A percentile compares a stretch with the other conserved stretches of the same genome.
phyloP scores from a whole-genome alignment of 2,888 invertebrate species.

The Lamellibrachia columna region DNA sequence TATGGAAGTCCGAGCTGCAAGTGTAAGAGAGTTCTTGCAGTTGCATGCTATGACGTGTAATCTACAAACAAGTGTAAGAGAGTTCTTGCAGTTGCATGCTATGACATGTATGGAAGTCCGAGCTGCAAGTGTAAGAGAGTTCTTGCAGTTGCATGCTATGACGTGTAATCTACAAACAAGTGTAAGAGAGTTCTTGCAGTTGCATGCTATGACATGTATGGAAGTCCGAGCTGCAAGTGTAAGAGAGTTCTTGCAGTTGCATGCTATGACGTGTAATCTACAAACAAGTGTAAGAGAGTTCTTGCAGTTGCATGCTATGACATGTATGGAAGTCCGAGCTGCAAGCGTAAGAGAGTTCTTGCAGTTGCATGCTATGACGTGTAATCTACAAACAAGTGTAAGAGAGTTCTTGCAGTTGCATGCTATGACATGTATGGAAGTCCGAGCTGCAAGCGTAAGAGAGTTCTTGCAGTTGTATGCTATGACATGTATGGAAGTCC shows the following conservation, averaged over 20 bases:
- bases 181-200: background rate
- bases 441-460: constrained; percentile 69
- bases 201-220: background rate
- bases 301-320: background rate
- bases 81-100: background rate
- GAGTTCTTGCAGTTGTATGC: background rate
- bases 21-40: background rate
- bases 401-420: background rate
- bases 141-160: background rate
- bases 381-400: background rate
- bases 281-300: background rate
- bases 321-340: too few species aligned
- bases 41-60: background rate
- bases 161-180: background rate
- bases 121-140: constrained; percentile 54
- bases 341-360: constrained; percentile 7
- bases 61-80: background rate
- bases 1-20: constrained; percentile 73
- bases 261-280: background rate
- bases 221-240: constrained; percentile 70
- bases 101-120: too few species aligned
- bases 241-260: background rate
- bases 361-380: background rate
- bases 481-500: too few species aligned
- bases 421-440: too few species aligned